Evolutionary conservation across 2,797 vertebrate species (phyloP), one percentile per base, ranked within the genome.

Genomic region (Pseudochromis fuscus): DNA sequence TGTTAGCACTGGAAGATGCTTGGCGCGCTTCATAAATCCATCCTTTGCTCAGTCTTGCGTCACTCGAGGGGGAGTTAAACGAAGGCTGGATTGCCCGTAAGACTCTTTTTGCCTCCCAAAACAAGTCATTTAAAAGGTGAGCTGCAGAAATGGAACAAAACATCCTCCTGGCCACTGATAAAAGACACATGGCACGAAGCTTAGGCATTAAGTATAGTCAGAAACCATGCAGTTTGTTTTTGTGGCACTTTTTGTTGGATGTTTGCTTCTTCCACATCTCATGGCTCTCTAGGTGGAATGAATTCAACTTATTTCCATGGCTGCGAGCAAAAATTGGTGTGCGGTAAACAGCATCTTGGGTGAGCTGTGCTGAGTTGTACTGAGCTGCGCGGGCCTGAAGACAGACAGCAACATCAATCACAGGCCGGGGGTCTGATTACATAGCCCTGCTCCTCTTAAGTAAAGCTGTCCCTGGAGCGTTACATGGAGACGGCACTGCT

Each of bases 401-500:
- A 92, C 79, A 88, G 90, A 93, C 86, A 86, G 85, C 84, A 88
- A 86, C 89, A 92, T 92, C 93, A 94, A 93, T 93, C 91, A 91
- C 91, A 84, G 86, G 83, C 91, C 77, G 75, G 87, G 89, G 91
- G 89, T 90, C 83, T 92, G 91, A 92, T 92, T 93, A 90, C 89
- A 88, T 76, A 90, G 90, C 84, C 86, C 81, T 59, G 68, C 82
- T 88, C 84, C 78, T 87, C 86, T 92, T 92, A 85, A 91, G 89
- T 89, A 92, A 93, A 94, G 91, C 91, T 90, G 78, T 76, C 90
- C 90, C 91, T 67, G 70, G 57, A 89, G 88, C 77, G 12, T 51
- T 74, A 85, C 84, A 88, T 53, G 69, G 81, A 84, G 87, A 87
- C 76, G 79, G 78, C 75, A 51, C 73, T 51, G 72, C 76, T 77